Conservation (phyloP, 2,797 vertebrate species). For the Naso thynnoides region DNA sequence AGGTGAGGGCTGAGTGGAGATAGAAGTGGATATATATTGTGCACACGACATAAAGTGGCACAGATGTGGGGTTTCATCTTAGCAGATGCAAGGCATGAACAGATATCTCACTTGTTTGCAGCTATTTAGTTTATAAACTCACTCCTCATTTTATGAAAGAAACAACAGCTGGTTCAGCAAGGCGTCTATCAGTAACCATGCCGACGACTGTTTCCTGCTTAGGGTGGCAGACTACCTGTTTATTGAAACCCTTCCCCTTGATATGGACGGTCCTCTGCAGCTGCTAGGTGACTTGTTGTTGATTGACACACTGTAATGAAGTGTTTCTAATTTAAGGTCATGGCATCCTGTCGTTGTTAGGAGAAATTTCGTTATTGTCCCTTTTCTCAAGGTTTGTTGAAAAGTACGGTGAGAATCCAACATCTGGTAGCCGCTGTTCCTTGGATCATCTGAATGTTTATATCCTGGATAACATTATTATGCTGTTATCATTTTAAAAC, state of each 20-base stretch:
- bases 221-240: slow-evolving; percentile 15
- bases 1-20: too few relatives aligned
- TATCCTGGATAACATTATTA: neutral
- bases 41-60: too few relatives aligned
- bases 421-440: neutral
- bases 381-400: neutral
- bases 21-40: too few relatives aligned
- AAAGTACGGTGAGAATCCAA: neutral
- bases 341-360: neutral
- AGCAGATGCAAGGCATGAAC: too few relatives aligned
- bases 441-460: neutral
- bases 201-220: slow-evolving; percentile 7
- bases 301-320: neutral
- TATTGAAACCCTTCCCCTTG: neutral
- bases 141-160: neutral
- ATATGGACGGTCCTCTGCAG: neutral
- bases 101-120: too few relatives aligned
- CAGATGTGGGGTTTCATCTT: too few relatives aligned
- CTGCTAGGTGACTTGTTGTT: neutral
- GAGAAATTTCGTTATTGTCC: neutral
- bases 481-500: neutral
- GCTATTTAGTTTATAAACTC: too few relatives aligned
- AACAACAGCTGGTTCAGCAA: neutral
- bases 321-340: neutral
- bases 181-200: slow-evolving; percentile 28